A percentile compares a stretch with the other conserved stretches of the same genome.
Evolutionary conservation across 1,140 invertebrate species (phyloP).

Genomic region (Leucophenga varia): DNA sequence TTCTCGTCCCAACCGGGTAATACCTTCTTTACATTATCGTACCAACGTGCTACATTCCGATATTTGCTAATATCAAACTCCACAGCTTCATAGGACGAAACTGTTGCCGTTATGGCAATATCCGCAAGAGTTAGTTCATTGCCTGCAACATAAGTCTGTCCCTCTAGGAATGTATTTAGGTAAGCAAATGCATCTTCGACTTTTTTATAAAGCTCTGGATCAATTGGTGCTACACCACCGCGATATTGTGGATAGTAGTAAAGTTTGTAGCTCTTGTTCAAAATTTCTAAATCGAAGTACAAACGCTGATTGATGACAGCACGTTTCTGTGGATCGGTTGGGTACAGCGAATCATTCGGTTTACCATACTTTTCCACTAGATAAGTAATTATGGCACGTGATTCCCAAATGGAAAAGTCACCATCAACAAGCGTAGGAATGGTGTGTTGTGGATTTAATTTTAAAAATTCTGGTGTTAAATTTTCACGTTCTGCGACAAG

Average conservation of each 20-base stretch:
- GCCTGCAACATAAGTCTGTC: conserved; percentile 65
- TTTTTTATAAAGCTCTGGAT: conserved; percentile 65
- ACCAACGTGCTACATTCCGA: conserved; percentile 69
- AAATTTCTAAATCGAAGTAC: conserved; percentile 69
- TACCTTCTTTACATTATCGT: conserved; percentile 66
- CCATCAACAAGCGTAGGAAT: conserved; percentile 68
- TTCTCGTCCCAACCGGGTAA: conserved; percentile 75
- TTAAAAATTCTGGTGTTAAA: conserved; percentile 68
- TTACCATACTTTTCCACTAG: conserved; percentile 68
- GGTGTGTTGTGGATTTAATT: conserved; percentile 61
- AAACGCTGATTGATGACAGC: conserved; percentile 72
- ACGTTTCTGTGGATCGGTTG: conserved; percentile 64
- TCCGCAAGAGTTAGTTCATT: conserved; percentile 74
- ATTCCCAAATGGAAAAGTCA: conserved; percentile 66
- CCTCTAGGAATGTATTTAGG: conserved; percentile 67
- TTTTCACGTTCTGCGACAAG: conserved; percentile 67
- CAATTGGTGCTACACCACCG: conserved; percentile 58
- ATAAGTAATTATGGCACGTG: conserved; percentile 72
- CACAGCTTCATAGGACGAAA: conserved; percentile 65
- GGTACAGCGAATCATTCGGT: conserved; percentile 66
- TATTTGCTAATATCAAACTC: conserved; percentile 67
- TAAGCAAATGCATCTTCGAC: conserved; percentile 65
- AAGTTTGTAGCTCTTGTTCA: conserved; percentile 63
- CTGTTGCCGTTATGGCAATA: conserved; percentile 62
- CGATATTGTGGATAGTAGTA: conserved; percentile 72